A percentile compares a stretch with the other conserved stretches of the same genome.
These are phyloP conservation scores for Zhuqinia jingwanae DNA, from an alignment of 2,888 invertebrate genomes.

Conservation along the genomic window DNA sequence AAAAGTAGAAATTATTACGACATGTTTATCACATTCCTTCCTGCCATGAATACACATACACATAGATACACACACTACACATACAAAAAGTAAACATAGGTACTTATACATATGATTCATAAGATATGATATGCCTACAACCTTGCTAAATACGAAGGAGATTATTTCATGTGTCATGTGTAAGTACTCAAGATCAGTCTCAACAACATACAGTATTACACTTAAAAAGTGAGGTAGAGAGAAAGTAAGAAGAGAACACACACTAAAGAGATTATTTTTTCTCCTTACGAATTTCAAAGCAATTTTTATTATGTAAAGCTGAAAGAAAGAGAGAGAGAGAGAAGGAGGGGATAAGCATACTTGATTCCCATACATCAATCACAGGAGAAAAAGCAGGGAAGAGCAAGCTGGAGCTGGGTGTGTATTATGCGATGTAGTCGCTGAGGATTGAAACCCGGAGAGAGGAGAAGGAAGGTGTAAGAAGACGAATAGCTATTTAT, in stretches of 20 bases:
- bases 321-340: background rate
- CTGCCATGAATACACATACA: background rate
- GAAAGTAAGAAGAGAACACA: conserved; percentile 11
- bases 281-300: conserved; percentile 39
- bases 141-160: conserved; percentile 1
- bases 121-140: too few species aligned
- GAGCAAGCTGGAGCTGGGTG: conserved; percentile 3
- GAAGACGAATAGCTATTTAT: conserved; percentile 13
- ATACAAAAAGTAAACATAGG: too few species aligned
- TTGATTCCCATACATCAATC: conserved; percentile 66
- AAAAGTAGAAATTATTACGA: conserved; percentile 26
- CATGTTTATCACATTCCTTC: conserved; percentile 1
- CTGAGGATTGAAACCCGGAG: too few species aligned
- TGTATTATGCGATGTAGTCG: too few species aligned
- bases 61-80: background rate
- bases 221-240: too few species aligned
- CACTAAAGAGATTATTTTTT: conserved; percentile 44
- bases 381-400: conserved; percentile 16
- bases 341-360: conserved; percentile 12
- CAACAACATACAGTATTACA: background rate
- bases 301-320: conserved; percentile 29
- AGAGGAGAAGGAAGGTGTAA: conserved; percentile 46
- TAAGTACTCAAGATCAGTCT: conserved; percentile 37
- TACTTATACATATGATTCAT: too few species aligned
- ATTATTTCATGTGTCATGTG: conserved; percentile 46